Evolutionary conservation across 2,113 vertebrate species (phyloP).

Genomic region (Cavia aperea): DNA sequence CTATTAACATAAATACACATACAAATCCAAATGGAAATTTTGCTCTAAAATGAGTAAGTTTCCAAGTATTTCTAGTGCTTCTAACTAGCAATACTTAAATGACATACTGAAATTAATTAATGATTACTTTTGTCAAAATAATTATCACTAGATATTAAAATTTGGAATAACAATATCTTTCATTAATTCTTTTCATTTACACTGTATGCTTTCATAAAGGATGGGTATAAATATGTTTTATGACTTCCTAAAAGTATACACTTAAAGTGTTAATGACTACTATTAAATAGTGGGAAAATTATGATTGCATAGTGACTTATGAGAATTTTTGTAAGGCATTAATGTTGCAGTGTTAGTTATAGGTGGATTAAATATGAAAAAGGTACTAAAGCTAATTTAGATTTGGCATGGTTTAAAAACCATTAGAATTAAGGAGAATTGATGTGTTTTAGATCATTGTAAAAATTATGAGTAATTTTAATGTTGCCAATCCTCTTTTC

Average conservation of each 20-base stretch:
- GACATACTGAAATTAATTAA: conserved; percentile 5
- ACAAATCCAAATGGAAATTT: not conserved
- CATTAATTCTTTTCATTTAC: not conserved
- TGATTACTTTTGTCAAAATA: not conserved
- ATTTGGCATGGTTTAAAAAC: not conserved
- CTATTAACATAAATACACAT: not conserved
- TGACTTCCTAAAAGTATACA: not conserved
- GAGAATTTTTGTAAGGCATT: not conserved
- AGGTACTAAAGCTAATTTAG: not conserved
- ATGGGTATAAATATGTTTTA: not conserved
- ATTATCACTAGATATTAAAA: not conserved
- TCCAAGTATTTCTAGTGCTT: not conserved
- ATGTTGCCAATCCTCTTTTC: not conserved
- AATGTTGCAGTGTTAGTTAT: not conserved
- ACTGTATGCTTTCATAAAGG: not conserved
- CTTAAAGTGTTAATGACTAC: not conserved
- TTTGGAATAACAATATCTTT: not conserved
- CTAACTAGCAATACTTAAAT: not conserved
- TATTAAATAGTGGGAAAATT: not conserved
- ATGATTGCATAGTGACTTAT: not conserved
- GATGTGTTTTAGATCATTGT: not conserved
- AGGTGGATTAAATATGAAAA: not conserved
- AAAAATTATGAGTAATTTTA: not conserved
- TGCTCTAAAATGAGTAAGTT: not conserved
- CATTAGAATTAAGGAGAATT: not conserved